phyloP scores from a whole-genome alignment of 1,140 invertebrate genomes.

The Trichonephila clavipes region DNA sequence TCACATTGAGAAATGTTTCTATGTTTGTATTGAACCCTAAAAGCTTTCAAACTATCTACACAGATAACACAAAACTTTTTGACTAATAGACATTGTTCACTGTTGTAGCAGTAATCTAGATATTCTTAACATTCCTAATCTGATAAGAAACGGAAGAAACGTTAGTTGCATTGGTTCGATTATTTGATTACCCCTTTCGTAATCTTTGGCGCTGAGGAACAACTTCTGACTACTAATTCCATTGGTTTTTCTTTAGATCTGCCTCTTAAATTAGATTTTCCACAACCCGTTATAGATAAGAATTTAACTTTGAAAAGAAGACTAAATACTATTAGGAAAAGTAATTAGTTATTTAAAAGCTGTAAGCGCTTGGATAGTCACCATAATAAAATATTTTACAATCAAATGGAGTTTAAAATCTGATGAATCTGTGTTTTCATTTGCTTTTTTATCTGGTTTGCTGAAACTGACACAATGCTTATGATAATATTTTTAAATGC shows the following conservation, averaged over 20 bases:
- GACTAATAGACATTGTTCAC: conserved; percentile 3
- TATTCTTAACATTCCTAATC: conserved; percentile 58
- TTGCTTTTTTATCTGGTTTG: no score
- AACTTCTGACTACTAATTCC: conserved; percentile 56
- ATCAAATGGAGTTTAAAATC: no score
- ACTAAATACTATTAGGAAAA: background rate
- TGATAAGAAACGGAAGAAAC: conserved; percentile 43
- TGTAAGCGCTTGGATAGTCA: background rate
- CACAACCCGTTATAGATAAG: background rate
- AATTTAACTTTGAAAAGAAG: background rate
- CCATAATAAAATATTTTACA: no score
- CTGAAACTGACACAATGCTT: no score
- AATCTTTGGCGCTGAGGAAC: conserved; percentile 40
- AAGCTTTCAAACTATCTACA: conserved; percentile 18
- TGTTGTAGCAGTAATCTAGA: conserved; percentile 7
- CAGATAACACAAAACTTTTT: conserved; percentile 2
- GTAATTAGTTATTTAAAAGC: background rate
- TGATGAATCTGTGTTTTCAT: no score
- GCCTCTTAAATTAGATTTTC: conserved; percentile 48
- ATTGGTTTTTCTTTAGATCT: conserved; percentile 49
- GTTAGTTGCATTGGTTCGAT: conserved; percentile 55
- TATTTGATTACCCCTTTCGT: conserved; percentile 68
- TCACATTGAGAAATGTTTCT: no score
- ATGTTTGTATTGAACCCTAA: background rate
- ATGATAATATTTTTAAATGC: no score